phyloP scores from a whole-genome alignment of 2,888 invertebrate species.

The Notodonta ziczac region DNA sequence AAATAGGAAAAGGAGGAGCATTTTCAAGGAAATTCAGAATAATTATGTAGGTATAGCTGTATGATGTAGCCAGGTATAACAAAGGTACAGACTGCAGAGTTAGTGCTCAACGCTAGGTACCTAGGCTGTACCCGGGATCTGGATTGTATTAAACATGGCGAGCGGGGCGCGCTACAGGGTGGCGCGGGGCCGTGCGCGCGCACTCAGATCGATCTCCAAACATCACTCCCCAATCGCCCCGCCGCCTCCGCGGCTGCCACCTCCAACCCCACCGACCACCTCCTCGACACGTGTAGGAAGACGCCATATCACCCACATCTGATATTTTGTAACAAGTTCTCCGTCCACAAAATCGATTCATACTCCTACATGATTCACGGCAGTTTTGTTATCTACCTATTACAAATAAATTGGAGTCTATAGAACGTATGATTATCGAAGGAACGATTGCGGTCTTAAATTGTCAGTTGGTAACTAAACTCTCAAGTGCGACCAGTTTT shows the following conservation, averaged over 20 bases:
- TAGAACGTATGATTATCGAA: slow-evolving; percentile 16
- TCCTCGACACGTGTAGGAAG: slow-evolving; percentile 59
- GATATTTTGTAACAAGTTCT: slow-evolving; percentile 49
- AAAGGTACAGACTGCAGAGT: slow-evolving; percentile 3
- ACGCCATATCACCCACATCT: slow-evolving; percentile 55
- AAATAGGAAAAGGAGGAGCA: too few relatives aligned
- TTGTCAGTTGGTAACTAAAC: slow-evolving; percentile 51
- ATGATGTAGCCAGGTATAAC: too few relatives aligned
- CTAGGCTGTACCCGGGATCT: slow-evolving; percentile 49
- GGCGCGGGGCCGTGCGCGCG: slow-evolving; percentile 62
- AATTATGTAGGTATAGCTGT: too few relatives aligned
- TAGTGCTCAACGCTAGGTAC: slow-evolving; percentile 32
- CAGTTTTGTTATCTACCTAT: background rate
- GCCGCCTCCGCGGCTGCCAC: slow-evolving; percentile 32
- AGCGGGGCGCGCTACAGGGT: slow-evolving; percentile 36
- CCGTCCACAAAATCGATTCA: background rate
- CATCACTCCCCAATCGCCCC: slow-evolving; percentile 42
- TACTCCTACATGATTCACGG: background rate
- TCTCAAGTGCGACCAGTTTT: slow-evolving; percentile 72
- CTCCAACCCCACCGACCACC: slow-evolving; percentile 32
- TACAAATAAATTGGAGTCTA: background rate
- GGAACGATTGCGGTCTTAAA: slow-evolving; percentile 39
- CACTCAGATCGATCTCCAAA: slow-evolving; percentile 69
- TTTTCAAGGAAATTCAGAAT: too few relatives aligned
- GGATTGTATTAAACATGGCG: slow-evolving; percentile 54